Conservation (phyloP, 2,797 vertebrate species). For the Streptopelia turtur region DNA sequence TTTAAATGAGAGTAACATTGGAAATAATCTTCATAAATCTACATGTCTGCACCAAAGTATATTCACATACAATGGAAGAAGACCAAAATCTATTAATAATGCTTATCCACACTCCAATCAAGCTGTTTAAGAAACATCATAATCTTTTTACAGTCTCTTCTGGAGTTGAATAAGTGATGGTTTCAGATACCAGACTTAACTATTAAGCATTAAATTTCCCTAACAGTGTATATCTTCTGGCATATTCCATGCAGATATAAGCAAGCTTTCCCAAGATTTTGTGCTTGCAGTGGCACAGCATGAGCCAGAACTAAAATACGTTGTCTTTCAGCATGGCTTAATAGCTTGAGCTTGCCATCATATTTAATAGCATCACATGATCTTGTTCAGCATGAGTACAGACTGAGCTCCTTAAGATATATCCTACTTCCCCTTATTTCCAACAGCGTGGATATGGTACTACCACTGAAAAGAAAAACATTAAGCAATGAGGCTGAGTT, state of each 20-base stretch:
- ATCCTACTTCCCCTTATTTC: neutral
- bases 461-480: neutral
- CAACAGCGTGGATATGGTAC: neutral
- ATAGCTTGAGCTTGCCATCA: neutral
- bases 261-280: neutral
- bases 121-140: neutral
- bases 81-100: neutral
- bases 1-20: neutral
- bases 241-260: neutral
- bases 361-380: neutral
- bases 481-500: neutral
- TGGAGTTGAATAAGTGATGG: neutral
- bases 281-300: neutral
- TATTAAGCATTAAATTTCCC: neutral
- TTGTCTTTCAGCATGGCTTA: neutral
- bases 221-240: neutral
- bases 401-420: neutral
- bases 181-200: neutral
- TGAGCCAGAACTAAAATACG: neutral
- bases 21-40: neutral
- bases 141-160: neutral
- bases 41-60: neutral
- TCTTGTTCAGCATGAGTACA: neutral
- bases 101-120: neutral
- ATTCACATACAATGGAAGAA: neutral